phyloP scores from a whole-genome alignment of 1,140 invertebrate species.

The Oedothorax gibbosus region DNA sequence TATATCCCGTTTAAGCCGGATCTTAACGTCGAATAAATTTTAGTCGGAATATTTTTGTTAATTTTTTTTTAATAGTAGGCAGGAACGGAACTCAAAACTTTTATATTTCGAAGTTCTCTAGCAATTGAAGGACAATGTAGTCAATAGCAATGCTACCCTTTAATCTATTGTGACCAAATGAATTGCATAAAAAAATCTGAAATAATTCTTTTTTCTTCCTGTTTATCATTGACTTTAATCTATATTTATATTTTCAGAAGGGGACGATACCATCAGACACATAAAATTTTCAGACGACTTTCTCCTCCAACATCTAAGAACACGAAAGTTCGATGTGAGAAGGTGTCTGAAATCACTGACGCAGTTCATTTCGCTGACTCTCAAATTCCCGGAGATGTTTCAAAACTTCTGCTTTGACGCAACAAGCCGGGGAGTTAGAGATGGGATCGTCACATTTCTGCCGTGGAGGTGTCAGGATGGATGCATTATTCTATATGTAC shows the following conservation, averaged over 20 bases:
- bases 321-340: background rate
- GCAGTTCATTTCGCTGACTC: background rate
- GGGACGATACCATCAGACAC: background rate
- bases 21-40: no score
- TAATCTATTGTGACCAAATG: no score
- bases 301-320: constrained; percentile 13
- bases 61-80: no score
- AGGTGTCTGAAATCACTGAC: background rate
- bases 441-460: background rate
- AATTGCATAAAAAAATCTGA: no score
- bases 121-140: no score
- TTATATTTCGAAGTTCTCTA: no score
- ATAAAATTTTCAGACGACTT: constrained; percentile 10
- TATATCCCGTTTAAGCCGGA: no score
- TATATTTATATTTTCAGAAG: background rate
- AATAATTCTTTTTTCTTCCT: no score
- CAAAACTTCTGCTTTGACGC: background rate
- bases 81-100: no score
- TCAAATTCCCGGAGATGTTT: background rate
- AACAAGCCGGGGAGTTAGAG: background rate
- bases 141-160: no score
- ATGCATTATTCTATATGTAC: background rate
- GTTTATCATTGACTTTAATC: no score
- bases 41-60: no score
- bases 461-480: constrained; percentile 17